Base-by-base conservation (phyloP, 1,140 invertebrate genomes). In the Dendrolimus punctatus region DNA sequence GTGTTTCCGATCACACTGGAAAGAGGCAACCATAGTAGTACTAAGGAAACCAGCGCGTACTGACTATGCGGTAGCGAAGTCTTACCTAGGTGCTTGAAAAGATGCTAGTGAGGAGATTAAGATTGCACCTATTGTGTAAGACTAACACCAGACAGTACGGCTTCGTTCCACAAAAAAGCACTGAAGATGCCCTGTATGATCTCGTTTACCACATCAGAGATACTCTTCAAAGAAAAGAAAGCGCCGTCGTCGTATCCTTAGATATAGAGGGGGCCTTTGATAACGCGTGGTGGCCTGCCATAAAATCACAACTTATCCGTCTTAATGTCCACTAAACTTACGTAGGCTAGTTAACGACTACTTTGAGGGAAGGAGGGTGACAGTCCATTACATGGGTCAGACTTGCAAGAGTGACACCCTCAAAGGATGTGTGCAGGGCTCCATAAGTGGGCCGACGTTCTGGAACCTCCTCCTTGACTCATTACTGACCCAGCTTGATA, bases 211-310 rank as follows among this genome's bases (percentile, higher is more conserved):
- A 46, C 45, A 23, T 46, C 6, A 8, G 10, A 46, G 10, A 2
- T 4, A 23, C 2, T 8, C 23, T 46, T 2, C 7, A 23, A 6
- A 6, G 6, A 23, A 46, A 46, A 10, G 23, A 46, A 10, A 8
- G 8, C 2, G 23, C 23, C 4, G 45, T 46, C 45, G 8, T 46
- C 8, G 45, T 23, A 6, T 46, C 45, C 6, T 46, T 46, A 23
- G 45, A 3, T 10, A 46, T 46, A n/a, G 45, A 46, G 10, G 45
- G 45, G 4, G 45, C 45, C 8, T 46, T 46, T 10, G 45, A 46
- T 23, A 46, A 10, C 45, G 45, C 8, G 23, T 46, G 45, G 45
- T 46, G 45, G 45, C 45, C 45, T n/a, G 45, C 45, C 6, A 46
- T 46, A n/a, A 46, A 46, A 46, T 23, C 3, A 23, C 23, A 23